Evolutionary conservation across 1,140 invertebrate genomes (phyloP).

Genomic region (Tetramorium simillimum): DNA sequence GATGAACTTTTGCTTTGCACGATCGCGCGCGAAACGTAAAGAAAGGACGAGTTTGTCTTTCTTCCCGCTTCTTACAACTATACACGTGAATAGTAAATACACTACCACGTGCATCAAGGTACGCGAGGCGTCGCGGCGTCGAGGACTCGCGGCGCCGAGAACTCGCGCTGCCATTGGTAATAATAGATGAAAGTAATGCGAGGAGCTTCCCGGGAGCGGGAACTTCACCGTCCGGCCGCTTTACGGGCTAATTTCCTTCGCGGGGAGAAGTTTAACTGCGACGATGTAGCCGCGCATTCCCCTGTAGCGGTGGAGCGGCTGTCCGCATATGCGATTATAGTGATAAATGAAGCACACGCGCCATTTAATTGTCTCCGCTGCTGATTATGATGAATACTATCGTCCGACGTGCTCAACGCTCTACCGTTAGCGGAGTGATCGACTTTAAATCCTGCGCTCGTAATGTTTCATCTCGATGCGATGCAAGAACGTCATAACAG

Average conservation of each 20-base stretch:
- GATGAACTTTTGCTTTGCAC: slow-evolving; percentile 2
- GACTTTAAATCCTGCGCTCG: slow-evolving; percentile 4
- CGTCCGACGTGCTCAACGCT: slow-evolving; percentile 24
- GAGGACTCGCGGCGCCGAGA: slow-evolving; percentile 24
- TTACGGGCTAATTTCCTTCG: slow-evolving; percentile 53
- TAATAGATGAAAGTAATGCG: slow-evolving; percentile 69
- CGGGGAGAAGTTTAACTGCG: slow-evolving; percentile 44
- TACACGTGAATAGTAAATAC: background rate
- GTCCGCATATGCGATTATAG: slow-evolving; percentile 60
- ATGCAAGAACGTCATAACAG: background rate
- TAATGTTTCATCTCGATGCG: background rate
- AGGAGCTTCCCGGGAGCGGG: slow-evolving; percentile 52
- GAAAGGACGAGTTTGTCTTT: slow-evolving; percentile 30
- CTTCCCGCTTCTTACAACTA: slow-evolving; percentile 6
- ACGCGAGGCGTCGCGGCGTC: slow-evolving; percentile 25
- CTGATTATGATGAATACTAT: slow-evolving; percentile 64
- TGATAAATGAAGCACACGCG: slow-evolving; percentile 60
- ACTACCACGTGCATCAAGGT: background rate
- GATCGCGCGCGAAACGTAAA: background rate
- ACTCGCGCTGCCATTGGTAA: slow-evolving; percentile 39
- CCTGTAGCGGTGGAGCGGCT: slow-evolving; percentile 21
- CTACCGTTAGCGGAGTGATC: slow-evolving; percentile 29
- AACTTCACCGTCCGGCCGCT: slow-evolving; percentile 24
- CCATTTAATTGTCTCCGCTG: slow-evolving; percentile 65
- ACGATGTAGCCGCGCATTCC: slow-evolving; percentile 31